Evolutionary conservation across 2,797 vertebrate genomes (phyloP).

Genomic region (Neostethus bicornis): DNA sequence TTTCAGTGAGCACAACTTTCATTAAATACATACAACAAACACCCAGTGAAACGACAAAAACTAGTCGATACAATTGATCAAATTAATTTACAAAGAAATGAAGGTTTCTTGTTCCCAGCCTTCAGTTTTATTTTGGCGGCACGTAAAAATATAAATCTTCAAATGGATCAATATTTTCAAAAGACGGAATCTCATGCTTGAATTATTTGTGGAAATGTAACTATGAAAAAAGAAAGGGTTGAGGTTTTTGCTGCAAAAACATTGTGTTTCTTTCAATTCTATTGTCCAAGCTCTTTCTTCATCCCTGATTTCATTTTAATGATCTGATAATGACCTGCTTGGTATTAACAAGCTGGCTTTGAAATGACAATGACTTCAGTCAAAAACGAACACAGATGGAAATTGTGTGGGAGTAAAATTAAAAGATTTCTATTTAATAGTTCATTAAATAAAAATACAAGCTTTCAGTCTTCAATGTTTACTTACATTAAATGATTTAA

Average conservation of each 20-base stretch:
- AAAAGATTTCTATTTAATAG: neutral
- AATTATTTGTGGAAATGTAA: slow-evolving; percentile 4
- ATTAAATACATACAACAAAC: neutral
- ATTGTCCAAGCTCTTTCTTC: no score
- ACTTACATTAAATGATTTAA: neutral
- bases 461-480: no score
- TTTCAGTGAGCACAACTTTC: slow-evolving; percentile 13
- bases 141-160: neutral
- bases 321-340: neutral
- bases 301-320: no score
- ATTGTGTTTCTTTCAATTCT: no score
- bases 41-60: neutral
- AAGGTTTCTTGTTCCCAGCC: slow-evolving; percentile 15
- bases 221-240: neutral
- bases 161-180: neutral
- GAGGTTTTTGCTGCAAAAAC: neutral
- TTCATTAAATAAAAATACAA: no score
- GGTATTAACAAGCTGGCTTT: neutral
- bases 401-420: neutral
- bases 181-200: neutral
- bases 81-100: slow-evolving; percentile 20
- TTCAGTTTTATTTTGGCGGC: neutral
- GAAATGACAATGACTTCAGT: neutral
- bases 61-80: slow-evolving; percentile 15
- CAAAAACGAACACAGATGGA: neutral